Percentiles rank a stretch among this genome's conserved stretches.
phyloP scores from a whole-genome alignment of 2,888 invertebrate species.

The Morinoia aosen region DNA sequence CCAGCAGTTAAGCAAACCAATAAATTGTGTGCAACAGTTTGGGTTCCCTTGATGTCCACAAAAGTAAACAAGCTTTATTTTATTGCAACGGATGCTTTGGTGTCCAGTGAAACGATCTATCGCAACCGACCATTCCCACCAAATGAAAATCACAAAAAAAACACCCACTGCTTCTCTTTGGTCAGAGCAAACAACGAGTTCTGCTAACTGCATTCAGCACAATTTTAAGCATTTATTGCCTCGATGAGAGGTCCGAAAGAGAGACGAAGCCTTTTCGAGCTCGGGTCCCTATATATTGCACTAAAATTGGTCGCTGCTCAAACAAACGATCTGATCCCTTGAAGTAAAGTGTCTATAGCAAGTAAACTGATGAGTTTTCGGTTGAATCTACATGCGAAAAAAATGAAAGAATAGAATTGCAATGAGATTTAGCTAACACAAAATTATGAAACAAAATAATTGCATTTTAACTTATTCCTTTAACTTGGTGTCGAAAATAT shows the following conservation, averaged over 20 bases:
- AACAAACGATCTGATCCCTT: constrained; percentile 37
- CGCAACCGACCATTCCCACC: constrained; percentile 8
- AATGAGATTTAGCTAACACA: not conserved
- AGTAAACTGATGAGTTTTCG: not conserved
- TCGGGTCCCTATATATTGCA: not conserved
- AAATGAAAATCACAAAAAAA: constrained; percentile 33
- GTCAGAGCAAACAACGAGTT: constrained; percentile 22
- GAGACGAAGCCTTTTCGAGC: constrained; percentile 19
- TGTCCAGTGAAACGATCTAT: constrained; percentile 18
- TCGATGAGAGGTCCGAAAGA: constrained; percentile 43
- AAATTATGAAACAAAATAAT: not conserved
- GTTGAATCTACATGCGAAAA: not conserved
- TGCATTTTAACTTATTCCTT: not conserved
- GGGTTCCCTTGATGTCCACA: constrained; percentile 25
- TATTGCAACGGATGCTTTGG: constrained; percentile 41
- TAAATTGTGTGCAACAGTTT: constrained; percentile 20
- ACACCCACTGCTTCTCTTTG: constrained; percentile 11
- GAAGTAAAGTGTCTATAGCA: not conserved
- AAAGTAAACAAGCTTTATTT: constrained; percentile 41
- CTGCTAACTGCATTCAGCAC: constrained; percentile 36
- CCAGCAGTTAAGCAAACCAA: constrained; percentile 33
- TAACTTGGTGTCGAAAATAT: not conserved
- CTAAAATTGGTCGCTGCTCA: constrained; percentile 26
- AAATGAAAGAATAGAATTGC: not conserved
- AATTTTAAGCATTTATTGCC: constrained; percentile 44